These are phyloP conservation scores for Pagrus major DNA, from an alignment of 2,113 vertebrate genomes.

Conservation along the genomic window DNA sequence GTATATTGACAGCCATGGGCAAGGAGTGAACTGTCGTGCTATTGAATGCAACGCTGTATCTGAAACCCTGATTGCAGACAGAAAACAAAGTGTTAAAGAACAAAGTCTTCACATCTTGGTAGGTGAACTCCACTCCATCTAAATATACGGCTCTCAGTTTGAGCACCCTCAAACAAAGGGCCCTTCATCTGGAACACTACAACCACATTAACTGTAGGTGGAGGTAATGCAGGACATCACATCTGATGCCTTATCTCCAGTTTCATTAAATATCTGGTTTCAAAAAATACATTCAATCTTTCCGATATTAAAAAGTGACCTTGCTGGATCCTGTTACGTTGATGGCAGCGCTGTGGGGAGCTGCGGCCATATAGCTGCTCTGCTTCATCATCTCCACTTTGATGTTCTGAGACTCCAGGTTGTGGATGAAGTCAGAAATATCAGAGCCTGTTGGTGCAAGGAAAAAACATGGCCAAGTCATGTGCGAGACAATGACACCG, in stretches of 20 bases:
- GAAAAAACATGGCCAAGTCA: neutral
- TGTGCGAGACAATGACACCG: neutral
- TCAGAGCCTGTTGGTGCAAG: constrained; percentile 81
- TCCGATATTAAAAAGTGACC: constrained; percentile 74
- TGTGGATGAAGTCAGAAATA: constrained; percentile 87
- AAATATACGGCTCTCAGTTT: neutral
- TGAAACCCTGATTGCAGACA: constrained; percentile 82
- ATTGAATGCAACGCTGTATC: constrained; percentile 90
- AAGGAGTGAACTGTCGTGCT: constrained; percentile 95
- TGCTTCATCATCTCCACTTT: constrained; percentile 89
- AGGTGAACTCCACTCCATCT: neutral
- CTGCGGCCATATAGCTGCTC: constrained; percentile 87
- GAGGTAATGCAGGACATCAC: neutral
- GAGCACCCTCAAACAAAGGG: constrained; percentile 4
- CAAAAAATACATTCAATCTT: neutral
- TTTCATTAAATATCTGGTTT: neutral
- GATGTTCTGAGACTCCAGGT: constrained; percentile 88
- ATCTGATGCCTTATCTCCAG: neutral
- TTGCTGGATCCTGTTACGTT: constrained; percentile 87
- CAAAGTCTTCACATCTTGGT: neutral
- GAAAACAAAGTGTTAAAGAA: neutral
- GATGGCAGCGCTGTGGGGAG: constrained; percentile 93
- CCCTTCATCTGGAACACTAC: neutral
- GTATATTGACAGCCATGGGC: constrained; percentile 91
- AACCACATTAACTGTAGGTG: neutral